Evolutionary conservation across 2,797 vertebrate genomes (phyloP).

Genomic region (Pipistrellus nathusii): DNA sequence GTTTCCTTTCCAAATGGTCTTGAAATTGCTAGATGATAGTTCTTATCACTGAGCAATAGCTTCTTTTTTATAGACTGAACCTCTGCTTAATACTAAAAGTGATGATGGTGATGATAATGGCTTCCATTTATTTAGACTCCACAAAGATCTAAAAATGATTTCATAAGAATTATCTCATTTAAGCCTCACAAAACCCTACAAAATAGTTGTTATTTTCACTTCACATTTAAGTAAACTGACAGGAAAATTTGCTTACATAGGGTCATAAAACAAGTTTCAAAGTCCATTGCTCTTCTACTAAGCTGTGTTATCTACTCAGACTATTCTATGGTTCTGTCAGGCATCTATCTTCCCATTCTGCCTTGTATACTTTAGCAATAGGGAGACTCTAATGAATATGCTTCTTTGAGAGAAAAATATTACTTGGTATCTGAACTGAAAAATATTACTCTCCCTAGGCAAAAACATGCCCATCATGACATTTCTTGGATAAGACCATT

Average conservation of each 20-base stretch:
- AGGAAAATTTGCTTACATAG: constrained; percentile 22
- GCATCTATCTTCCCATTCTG: constrained; percentile 9
- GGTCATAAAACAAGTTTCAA: neutral
- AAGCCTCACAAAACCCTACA: neutral
- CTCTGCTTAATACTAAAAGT: constrained; percentile 57
- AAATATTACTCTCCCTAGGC: neutral
- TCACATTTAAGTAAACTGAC: constrained; percentile 50
- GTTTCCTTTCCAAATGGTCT: constrained; percentile 57
- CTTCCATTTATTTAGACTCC: constrained; percentile 28
- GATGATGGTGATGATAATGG: neutral
- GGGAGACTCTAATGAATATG: neutral
- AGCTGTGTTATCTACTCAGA: neutral
- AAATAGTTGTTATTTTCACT: constrained; percentile 40
- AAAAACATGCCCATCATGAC: constrained; percentile 9
- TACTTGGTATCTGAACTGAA: constrained; percentile 30
- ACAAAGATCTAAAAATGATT: neutral
- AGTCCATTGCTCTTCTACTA: neutral
- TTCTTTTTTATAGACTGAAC: constrained; percentile 40
- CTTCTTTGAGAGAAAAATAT: constrained; percentile 40
- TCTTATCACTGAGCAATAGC: constrained; percentile 55
- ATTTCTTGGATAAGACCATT: constrained; percentile 44
- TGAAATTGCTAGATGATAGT: constrained; percentile 40
- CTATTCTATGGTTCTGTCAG: neutral
- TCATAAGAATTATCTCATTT: constrained; percentile 45
- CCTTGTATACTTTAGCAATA: neutral